Conservation (phyloP, 2,113 vertebrate genomes). For the Sinocyclocheilus grahami region DNA sequence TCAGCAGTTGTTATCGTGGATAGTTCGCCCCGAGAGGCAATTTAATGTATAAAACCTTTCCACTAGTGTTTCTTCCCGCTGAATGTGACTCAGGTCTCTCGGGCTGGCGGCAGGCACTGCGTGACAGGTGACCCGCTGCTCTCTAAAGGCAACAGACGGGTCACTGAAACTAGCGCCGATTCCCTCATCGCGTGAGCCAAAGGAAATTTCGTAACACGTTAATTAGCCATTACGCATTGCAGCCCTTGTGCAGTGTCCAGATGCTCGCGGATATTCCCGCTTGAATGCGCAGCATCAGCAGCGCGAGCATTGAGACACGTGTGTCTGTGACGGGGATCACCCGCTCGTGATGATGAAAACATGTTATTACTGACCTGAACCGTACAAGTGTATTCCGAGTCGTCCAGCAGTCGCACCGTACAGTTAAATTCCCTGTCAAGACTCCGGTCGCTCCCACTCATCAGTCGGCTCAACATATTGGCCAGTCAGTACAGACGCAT, state of each 20-base stretch:
- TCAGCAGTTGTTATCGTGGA: not conserved
- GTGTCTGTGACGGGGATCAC: slow-evolving; percentile 24
- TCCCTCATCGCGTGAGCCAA: not conserved
- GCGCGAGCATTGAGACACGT: slow-evolving; percentile 3
- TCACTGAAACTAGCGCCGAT: slow-evolving; percentile 7
- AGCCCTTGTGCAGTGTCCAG: slow-evolving; percentile 17
- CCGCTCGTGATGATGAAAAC: slow-evolving; percentile 22
- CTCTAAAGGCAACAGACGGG: slow-evolving; percentile 1
- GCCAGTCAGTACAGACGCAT: slow-evolving; percentile 39
- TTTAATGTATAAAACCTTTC: not conserved
- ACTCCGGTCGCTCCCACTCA: slow-evolving; percentile 96
- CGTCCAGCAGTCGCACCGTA: slow-evolving; percentile 94
- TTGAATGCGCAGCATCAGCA: slow-evolving; percentile 30
- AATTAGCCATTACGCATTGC: slow-evolving; percentile 41
- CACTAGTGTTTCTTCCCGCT: not conserved
- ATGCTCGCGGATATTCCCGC: slow-evolving; percentile 21
- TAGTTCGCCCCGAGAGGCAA: not conserved
- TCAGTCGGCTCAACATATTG: slow-evolving; percentile 96
- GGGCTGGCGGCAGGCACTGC: not conserved
- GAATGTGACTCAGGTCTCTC: slow-evolving; percentile 35
- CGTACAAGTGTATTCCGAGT: slow-evolving; percentile 95
- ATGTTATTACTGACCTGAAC: slow-evolving; percentile 67
- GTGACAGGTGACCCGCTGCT: slow-evolving; percentile 34
- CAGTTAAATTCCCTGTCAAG: slow-evolving; percentile 94
- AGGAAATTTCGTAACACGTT: not conserved